Percentiles rank a stretch among this genome's conserved stretches.
Conservation (phyloP, 2,797 vertebrate species). For the Anguilla pacifica region DNA sequence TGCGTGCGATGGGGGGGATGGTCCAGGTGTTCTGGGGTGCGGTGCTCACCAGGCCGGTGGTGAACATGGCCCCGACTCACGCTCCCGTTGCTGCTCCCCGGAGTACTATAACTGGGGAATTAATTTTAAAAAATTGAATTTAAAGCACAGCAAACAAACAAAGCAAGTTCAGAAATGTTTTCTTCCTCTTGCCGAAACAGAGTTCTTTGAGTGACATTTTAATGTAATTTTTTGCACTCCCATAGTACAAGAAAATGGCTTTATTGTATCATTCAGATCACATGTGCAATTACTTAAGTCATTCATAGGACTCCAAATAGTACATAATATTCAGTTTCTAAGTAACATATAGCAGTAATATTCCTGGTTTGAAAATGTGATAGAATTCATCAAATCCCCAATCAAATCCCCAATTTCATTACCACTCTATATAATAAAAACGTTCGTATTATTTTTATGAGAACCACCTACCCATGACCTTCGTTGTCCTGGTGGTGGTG, state of each 20-base stretch:
- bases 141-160: not conserved
- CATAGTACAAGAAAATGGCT: too few species aligned
- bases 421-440: not conserved
- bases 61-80: constrained; percentile 51
- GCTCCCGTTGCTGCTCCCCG: constrained; percentile 54
- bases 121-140: not conserved
- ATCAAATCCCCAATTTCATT: not conserved
- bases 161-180: not conserved
- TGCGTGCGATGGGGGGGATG: constrained; percentile 24
- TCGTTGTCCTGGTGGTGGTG: constrained; percentile 48
- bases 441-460: not conserved
- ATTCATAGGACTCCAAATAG: too few species aligned
- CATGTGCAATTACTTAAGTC: too few species aligned
- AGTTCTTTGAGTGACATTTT: not conserved
- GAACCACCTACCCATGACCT: constrained; percentile 36
- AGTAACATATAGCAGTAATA: too few species aligned
- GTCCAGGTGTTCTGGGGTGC: constrained; percentile 37
- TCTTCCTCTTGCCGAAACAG: not conserved
- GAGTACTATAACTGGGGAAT: constrained; percentile 50
- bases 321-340: too few species aligned
- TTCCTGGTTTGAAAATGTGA: too few species aligned
- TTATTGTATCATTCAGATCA: too few species aligned
- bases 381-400: too few species aligned
- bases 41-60: constrained; percentile 43
- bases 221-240: not conserved